Conservation (phyloP, 2,113 vertebrate species). For the Odontesthes bonariensis region DNA sequence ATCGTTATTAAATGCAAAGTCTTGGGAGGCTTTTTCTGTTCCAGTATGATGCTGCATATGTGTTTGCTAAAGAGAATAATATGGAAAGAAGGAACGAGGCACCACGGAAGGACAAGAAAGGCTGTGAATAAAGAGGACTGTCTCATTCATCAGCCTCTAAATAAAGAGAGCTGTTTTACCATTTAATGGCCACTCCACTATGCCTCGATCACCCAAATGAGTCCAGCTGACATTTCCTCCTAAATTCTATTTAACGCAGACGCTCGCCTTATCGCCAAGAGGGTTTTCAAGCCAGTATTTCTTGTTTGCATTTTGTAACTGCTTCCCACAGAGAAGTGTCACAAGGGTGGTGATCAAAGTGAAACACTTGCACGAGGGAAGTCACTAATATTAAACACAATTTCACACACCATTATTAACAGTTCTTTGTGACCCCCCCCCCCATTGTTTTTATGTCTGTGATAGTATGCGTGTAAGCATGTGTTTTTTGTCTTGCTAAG, state of each 20-base stretch:
- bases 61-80: conserved; percentile 26
- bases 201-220: conserved; percentile 71
- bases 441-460: background rate
- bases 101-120: conserved; percentile 34
- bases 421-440: background rate
- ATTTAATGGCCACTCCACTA: conserved; percentile 69
- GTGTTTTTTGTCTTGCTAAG: background rate
- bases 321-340: conserved; percentile 20
- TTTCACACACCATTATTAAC: conserved; percentile 1
- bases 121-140: conserved; percentile 68
- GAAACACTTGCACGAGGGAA: conserved; percentile 32
- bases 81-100: background rate
- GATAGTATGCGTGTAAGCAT: background rate
- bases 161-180: conserved; percentile 65
- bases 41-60: conserved; percentile 26
- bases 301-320: conserved; percentile 47
- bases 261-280: conserved; percentile 43
- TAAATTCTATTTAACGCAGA: conserved; percentile 55
- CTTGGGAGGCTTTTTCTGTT: conserved; percentile 31
- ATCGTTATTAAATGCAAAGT: conserved; percentile 61
- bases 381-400: background rate
- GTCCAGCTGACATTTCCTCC: conserved; percentile 61
- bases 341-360: conserved; percentile 13
- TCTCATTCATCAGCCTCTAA: conserved; percentile 63
- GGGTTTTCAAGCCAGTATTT: conserved; percentile 40